Base-by-base conservation (phyloP, 2,113 vertebrate species). In the Montifringilla adamsi region DNA sequence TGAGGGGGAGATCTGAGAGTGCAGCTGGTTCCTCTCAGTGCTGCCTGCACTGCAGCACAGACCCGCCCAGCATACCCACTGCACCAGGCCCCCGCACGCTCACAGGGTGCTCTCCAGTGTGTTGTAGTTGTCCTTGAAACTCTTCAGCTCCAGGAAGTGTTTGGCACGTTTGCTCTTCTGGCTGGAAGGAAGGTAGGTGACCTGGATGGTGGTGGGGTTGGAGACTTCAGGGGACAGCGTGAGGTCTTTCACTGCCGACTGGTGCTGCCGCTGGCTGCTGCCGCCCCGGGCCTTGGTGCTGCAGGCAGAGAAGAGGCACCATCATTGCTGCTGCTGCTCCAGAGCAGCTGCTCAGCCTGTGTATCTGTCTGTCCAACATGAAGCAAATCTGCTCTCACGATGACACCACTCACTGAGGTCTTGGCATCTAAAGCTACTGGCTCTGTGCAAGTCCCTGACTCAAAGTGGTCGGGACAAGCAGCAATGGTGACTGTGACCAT, bases 81-180 rank as follows among this genome's bases (percentile, higher is more conserved):
- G 72, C 77, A 56, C 26, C 62, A 63, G 41, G 72, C 63, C 31
- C 60, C 64, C 4, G 10, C 35, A 6, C 2, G 56, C 64, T 90
- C 97, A 99, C 97, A 98, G 97, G 11, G 99, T 99, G 86, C 99
- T 99, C 95, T 99, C 99, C 96, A 99, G 93, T 0, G 99, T 99
- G 96, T 99, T 99, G 96, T 99, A 99, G 97, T 99, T 99, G 97
- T 99, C 99, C 96, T 99, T 99, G 92, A 99, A 99, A 97, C 98
- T 99, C 97, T 99, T 99, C 86, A 99, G 97, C 96, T 99, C 99
- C 64, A 99, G 97, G 92, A 99, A 99, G 97, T 99, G 98, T 88
- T 99, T 99, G 96, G 99, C 98, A 84, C 98, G 98, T 97, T 99
- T 99, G 98, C 98, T 99, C 97, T 98, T 98, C 98, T 99, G 99